Evolutionary conservation across 2,797 vertebrate genomes (phyloP), one percentile per base, ranked within the genome.

Genomic region (Gobionotothen gibberifrons): DNA sequence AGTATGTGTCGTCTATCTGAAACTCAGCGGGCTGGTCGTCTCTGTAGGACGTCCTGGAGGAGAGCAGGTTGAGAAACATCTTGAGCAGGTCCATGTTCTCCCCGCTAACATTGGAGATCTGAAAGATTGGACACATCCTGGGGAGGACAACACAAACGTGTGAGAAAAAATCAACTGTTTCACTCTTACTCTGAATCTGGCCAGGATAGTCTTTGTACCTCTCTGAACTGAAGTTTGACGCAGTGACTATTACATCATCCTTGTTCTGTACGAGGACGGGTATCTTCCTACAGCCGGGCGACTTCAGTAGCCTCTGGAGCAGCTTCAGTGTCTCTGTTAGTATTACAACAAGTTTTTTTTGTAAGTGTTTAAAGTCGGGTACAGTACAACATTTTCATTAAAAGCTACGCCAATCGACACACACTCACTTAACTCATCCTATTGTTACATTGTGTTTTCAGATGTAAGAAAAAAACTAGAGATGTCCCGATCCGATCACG

Each of bases 1-100:
- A 99, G 86, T 99, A 99, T 46, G 98, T 99, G 85, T 99, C 98
- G 0, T 99, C 98, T 80, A 99, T 99, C 93, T 99, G 98, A 79
- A 99, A 99, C 94, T 99, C 98, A 0, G 98, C 97, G 0, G 97
- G 98, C 68, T 99, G 96, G 43, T 99, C 97, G 67, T 99, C 97
- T 53, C 95, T 94, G 91, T 96, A 99, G 78, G 97, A 97, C 43
- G 97, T 98, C 76, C 98, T 95, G 62, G 97, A 97, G 57, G 98
- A 98, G 7, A 99, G 95, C 72, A 99, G 95, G 93, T 99, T 99
- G 85, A 99, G 95, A 80, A 99, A 99, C 97, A 98, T 99, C 93
- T 99, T 99, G 44, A 99, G 93, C 79, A 99, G 94, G 66, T 98
- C 97, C 79, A 99, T 94, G 92, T 99, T 99, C 91, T 99, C 97